A percentile compares a stretch with the other conserved stretches of the same genome.
These are phyloP conservation scores for Siphlonurus alternatus DNA, from an alignment of 2,888 invertebrate species.

Conservation along the genomic window DNA sequence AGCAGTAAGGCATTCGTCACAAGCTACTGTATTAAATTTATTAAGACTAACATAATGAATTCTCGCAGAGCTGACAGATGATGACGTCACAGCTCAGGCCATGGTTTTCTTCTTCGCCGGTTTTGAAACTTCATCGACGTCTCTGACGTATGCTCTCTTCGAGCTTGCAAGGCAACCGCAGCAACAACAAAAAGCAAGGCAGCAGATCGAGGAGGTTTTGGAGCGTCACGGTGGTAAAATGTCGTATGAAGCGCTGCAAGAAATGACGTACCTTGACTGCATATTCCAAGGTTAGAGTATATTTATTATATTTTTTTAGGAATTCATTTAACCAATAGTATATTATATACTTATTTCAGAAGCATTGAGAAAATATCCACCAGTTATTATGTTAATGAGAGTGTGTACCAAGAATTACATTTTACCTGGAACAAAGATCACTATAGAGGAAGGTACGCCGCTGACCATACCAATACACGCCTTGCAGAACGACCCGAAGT, in stretches of 20 bases:
- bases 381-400: conserved; percentile 22
- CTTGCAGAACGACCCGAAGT: not conserved
- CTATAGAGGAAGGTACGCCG: not conserved
- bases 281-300: conserved; percentile 5
- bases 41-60: no score
- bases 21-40: no score
- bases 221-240: conserved; percentile 3
- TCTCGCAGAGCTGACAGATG: conserved; percentile 1
- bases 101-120: conserved; percentile 27
- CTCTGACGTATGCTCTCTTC: conserved; percentile 30
- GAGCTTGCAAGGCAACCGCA: conserved; percentile 24
- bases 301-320: no score
- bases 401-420: conserved; percentile 22
- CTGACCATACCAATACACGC: not conserved
- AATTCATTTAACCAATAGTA: not conserved
- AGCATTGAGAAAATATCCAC: conserved; percentile 25
- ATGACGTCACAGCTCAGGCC: conserved; percentile 15
- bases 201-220: not conserved
- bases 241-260: conserved; percentile 6
- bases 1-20: no score
- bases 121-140: conserved; percentile 35
- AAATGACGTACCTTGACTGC: conserved; percentile 7
- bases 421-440: conserved; percentile 13
- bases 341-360: conserved; percentile 16
- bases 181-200: conserved; percentile 1